phyloP scores from a whole-genome alignment of 92 coral and sea anemone genomes.

The Heliopora coerulea region DNA sequence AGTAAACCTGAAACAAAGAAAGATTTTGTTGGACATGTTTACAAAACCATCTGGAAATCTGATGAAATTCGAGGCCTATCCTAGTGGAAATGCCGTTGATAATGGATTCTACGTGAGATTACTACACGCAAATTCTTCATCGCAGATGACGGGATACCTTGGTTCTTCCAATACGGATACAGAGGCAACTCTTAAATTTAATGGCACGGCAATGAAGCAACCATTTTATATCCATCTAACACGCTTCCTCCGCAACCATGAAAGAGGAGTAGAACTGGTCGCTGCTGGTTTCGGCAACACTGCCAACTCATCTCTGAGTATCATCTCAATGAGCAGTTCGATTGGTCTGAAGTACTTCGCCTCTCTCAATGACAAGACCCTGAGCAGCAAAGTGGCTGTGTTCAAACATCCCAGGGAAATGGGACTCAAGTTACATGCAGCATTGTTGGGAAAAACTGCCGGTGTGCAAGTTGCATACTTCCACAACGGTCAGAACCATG shows the following conservation, averaged over 20 bases:
- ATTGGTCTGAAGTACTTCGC: constrained; percentile 4
- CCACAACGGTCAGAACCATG: background rate
- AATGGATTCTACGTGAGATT: constrained; percentile 76
- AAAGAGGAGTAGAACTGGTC: constrained; percentile 56
- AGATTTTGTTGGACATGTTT: constrained; percentile 58
- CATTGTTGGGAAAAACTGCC: background rate
- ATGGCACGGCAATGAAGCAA: constrained; percentile 73
- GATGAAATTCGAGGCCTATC: constrained; percentile 71
- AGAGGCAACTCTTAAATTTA: constrained; percentile 74
- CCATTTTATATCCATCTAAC: constrained; percentile 66
- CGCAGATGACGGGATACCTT: constrained; percentile 38
- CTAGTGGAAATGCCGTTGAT: constrained; percentile 57
- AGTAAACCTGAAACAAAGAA: constrained; percentile 56
- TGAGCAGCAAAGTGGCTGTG: constrained; percentile 33
- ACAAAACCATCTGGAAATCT: constrained; percentile 74
- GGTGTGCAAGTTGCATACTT: background rate
- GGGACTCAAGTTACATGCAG: constrained; percentile 4
- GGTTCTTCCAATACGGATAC: constrained; percentile 21
- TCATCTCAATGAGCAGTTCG: constrained; percentile 1
- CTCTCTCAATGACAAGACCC: constrained; percentile 52
- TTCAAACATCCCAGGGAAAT: background rate
- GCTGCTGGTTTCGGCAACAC: constrained; percentile 28
- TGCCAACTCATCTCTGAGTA: constrained; percentile 9
- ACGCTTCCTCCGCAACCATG: constrained; percentile 60
- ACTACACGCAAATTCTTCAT: constrained; percentile 78